Conservation (phyloP, 2,113 vertebrate species). For the Ia io region DNA sequence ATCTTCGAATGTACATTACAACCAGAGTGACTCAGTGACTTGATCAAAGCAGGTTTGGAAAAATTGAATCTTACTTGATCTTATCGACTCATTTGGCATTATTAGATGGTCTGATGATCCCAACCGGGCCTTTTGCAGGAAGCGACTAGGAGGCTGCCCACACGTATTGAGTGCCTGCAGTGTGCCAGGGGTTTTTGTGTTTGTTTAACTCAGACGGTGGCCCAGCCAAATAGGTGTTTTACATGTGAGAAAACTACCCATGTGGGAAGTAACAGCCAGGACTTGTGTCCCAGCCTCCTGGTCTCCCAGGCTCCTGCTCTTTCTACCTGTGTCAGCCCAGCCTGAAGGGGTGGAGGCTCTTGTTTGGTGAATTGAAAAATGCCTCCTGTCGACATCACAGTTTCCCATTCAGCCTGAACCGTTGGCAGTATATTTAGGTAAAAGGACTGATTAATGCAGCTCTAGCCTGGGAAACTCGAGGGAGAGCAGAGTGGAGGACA, state of each 20-base stretch:
- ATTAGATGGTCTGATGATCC: neutral
- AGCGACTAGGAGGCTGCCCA: neutral
- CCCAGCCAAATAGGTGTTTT: neutral
- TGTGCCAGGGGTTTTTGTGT: neutral
- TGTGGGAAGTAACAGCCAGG: neutral
- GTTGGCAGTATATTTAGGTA: neutral
- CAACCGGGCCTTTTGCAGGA: neutral
- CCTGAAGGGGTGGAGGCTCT: neutral
- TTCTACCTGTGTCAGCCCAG: neutral
- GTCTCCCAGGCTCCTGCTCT: neutral
- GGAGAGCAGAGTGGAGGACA: neutral
- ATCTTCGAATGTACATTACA: neutral
- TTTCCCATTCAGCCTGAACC: neutral
- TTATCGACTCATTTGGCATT: neutral
- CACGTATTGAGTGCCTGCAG: neutral
- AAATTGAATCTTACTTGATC: neutral
- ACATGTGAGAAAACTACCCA: neutral
- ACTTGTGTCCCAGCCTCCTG: neutral
- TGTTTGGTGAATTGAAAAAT: neutral
- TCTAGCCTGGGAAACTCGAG: neutral
- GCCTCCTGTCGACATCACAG: neutral
- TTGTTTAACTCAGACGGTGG: neutral
- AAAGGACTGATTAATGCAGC: fast-evolving
- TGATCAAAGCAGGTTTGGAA: neutral
- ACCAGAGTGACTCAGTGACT: neutral